phyloP scores from a whole-genome alignment of 2,797 vertebrate species.

The Acrossocheilus wenchowensis region DNA sequence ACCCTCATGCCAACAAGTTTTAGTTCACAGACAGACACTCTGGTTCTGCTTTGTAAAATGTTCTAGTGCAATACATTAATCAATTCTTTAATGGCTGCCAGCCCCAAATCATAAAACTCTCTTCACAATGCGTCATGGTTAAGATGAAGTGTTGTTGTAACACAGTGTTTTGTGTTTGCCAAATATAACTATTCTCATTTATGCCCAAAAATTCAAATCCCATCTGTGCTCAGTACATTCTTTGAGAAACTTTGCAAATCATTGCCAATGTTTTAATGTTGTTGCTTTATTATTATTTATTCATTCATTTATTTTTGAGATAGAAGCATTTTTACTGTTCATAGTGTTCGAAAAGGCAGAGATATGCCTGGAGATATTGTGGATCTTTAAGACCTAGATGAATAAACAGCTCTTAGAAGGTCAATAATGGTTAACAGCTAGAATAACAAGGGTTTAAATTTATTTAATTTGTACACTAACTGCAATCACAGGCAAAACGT shows the following conservation, averaged over 20 bases:
- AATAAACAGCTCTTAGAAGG: not conserved
- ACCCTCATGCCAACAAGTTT: not conserved
- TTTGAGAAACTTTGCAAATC: not conserved
- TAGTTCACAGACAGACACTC: not conserved
- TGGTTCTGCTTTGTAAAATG: not conserved
- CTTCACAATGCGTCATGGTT: slow-evolving; percentile 26
- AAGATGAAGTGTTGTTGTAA: slow-evolving; percentile 37
- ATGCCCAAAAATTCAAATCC: slow-evolving; percentile 10
- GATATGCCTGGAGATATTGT: not conserved
- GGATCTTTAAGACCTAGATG: not conserved
- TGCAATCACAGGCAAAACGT: not conserved
- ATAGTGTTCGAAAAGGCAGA: not conserved
- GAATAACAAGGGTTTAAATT: not conserved
- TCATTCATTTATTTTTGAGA: not conserved
- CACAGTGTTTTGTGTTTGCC: not conserved
- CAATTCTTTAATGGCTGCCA: not conserved
- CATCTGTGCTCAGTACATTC: slow-evolving; percentile 16
- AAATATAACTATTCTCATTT: slow-evolving; percentile 6
- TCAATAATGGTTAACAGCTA: slow-evolving; percentile 4
- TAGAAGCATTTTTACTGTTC: not conserved
- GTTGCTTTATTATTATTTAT: not conserved
- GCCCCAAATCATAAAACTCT: slow-evolving; percentile 34
- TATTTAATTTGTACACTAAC: not conserved
- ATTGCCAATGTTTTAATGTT: not conserved
- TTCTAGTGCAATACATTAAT: not conserved